A percentile compares a stretch with the other conserved stretches of the same genome.
Conservation (phyloP, 2,888 invertebrate genomes). For the Idaea straminata region DNA sequence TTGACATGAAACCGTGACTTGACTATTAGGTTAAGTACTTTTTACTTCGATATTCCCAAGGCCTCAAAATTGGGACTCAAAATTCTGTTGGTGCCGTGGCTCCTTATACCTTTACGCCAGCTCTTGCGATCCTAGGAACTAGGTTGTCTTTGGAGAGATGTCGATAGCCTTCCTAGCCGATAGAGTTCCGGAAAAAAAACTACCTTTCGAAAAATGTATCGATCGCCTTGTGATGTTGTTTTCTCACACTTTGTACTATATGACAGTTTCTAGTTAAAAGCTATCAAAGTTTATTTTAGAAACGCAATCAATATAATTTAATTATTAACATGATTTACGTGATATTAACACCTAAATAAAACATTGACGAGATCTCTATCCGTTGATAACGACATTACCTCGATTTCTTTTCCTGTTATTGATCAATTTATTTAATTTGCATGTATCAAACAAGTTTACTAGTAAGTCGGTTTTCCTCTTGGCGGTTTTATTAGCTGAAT, state of each 20-base stretch:
- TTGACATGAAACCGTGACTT: neutral
- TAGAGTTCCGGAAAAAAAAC: neutral
- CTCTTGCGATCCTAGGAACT: too few relatives aligned
- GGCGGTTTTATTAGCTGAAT: conserved; percentile 24
- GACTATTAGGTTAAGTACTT: too few relatives aligned
- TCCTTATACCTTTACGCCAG: too few relatives aligned
- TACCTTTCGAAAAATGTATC: neutral
- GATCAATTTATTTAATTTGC: conserved; percentile 33
- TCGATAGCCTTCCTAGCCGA: too few relatives aligned
- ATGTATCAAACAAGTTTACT: conserved; percentile 37
- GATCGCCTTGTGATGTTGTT: neutral
- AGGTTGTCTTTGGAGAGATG: too few relatives aligned
- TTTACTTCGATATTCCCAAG: too few relatives aligned
- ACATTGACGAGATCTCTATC: neutral
- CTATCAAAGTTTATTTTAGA: neutral
- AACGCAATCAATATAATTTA: neutral
- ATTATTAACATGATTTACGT: neutral
- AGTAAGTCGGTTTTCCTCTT: conserved; percentile 38
- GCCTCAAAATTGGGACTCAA: too few relatives aligned
- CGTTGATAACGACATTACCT: conserved; percentile 28
- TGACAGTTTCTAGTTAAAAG: neutral
- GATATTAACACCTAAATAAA: neutral
- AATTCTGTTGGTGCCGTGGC: too few relatives aligned
- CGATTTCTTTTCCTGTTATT: conserved; percentile 56
- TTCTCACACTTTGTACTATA: neutral